Evolutionary conservation across 2,797 vertebrate species (phyloP), one percentile per base, ranked within the genome.

Genomic region (Paramormyrops hopkinsi): DNA sequence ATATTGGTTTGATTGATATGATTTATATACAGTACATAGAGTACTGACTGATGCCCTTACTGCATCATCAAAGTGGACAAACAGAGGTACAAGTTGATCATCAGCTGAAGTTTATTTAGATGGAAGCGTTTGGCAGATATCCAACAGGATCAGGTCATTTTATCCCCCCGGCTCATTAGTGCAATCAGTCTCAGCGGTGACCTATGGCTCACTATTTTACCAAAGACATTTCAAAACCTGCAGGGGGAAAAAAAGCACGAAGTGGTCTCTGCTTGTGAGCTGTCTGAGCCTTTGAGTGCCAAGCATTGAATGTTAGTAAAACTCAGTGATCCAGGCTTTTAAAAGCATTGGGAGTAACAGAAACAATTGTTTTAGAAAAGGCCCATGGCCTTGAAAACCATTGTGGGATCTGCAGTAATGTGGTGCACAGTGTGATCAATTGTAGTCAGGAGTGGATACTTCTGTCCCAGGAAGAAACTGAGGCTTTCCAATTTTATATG

Each of bases 21-120:
- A 46, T 82, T 46, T 82, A 82, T 82, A 82, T 46, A 82, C 19
- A 46, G 76, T n/a, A n/a, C 37, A 44, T 44, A 44, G 37, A 33
- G 22, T 50, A 50, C 83, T 85, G 48, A 53, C 12, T n/a, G 22
- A 51, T 50, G 48, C 48, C 84, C 29, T 51, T 53, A 37, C 84
- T 14, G 2, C 84, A 86, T 53, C 25, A 86, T 86, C 50, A 54
- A 29, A 86, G 5, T 50, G 46, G 25, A 85, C 46, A 29, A 85
- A 53, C 22, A 53, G 82, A 86, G 29, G 25, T 86, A 53, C 48
- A 54, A 54, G 48, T 54, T 51, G 48, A 51, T 48, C 48, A 82
- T 44, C 76, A 46, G 76, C 41, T 86, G 76, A 82, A 46, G 41
- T 86, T 53, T 37, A 86, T 86, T 86, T 86, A 53, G 25, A 86